Evolutionary conservation across 2,113 vertebrate genomes (phyloP), one percentile per base, ranked within the genome.

Genomic region (Triplophysa dalaica): DNA sequence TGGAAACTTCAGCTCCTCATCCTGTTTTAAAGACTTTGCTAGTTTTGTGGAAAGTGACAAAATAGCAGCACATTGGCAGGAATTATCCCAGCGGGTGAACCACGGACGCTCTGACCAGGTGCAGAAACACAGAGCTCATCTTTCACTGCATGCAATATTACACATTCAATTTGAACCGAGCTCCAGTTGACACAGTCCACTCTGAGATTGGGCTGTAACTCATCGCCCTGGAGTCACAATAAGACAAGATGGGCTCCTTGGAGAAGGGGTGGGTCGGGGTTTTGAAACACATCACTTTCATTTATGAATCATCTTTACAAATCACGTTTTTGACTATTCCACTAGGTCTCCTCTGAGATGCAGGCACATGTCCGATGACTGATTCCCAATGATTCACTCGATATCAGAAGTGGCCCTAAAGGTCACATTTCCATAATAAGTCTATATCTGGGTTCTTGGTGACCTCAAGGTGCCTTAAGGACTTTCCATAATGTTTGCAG

Each of bases 111-210:
- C 77, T 21, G 56, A 61, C 77, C 78, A 80, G 78, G 48, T 80
- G 78, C 60, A 80, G 70, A 70, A 62, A 80, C 26, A 2, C n/a
- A 65, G 70, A 50, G 70, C 24, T 81, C 52, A 17, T 66, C 79
- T 74, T 81, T 75, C 79, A 75, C 50, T 16, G 17, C 29, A 67
- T 66, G 50, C 70, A 66, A 58, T 75, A 74, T 81, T 75, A 81
- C 61, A 67, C 70, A 81, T 67, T 81, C 61, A 75, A 43, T 75
- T 75, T 74, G 79, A 70, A 73, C 26, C 26, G 17, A 21, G 24
- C 70, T 58, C 79, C 79, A 81, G 68, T 6, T 66, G 70, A 64
- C 69, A 79, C 43, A 29, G 66, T 62, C 58, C 3, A 70, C 41
- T 72, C 19, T 74, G 61, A 24, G 21, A 74, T 56, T 74, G 9